Percentiles rank a stretch among this genome's conserved stretches.
These are phyloP conservation scores for Apeira syringaria DNA, from an alignment of 2,888 invertebrate species.

Conservation along the genomic window DNA sequence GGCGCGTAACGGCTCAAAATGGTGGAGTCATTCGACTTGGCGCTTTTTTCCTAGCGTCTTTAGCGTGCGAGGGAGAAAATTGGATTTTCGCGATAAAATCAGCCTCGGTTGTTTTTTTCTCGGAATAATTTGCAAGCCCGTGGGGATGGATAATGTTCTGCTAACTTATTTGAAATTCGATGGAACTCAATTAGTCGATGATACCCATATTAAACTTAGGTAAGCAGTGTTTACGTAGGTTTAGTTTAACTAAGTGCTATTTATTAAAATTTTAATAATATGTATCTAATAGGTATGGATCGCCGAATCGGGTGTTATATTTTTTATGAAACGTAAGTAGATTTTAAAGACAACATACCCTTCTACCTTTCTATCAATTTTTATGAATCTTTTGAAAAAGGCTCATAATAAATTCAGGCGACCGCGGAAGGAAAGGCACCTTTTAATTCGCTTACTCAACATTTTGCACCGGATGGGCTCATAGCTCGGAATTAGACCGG, in stretches of 20 bases:
- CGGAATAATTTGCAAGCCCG: conserved; percentile 65
- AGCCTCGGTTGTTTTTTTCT: conserved; percentile 68
- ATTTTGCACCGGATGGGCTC: conserved; percentile 71
- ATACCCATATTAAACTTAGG: too few relatives aligned
- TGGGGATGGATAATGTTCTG: conserved; percentile 59
- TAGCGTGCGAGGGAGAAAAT: conserved; percentile 82
- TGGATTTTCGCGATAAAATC: conserved; percentile 84
- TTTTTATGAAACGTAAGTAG: too few relatives aligned
- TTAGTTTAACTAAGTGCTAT: too few relatives aligned
- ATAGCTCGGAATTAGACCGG: conserved; percentile 52
- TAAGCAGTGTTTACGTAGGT: too few relatives aligned
- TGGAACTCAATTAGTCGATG: conserved; percentile 70
- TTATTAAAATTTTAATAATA: too few relatives aligned
- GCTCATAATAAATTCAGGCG: conserved; percentile 35
- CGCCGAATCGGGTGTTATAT: too few relatives aligned
- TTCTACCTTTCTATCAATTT: conserved; percentile 7
- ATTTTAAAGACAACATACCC: neutral
- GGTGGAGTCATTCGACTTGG: conserved; percentile 81
- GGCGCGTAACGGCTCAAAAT: conserved; percentile 77
- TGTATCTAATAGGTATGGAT: too few relatives aligned
- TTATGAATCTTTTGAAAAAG: conserved; percentile 19
- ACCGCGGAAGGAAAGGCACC: conserved; percentile 50
- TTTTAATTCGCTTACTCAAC: conserved; percentile 77
- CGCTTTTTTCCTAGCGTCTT: conserved; percentile 81
- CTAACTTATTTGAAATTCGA: conserved; percentile 64